Evolutionary conservation across 2,113 vertebrate species (phyloP).

Genomic region (Chionomys nivalis): DNA sequence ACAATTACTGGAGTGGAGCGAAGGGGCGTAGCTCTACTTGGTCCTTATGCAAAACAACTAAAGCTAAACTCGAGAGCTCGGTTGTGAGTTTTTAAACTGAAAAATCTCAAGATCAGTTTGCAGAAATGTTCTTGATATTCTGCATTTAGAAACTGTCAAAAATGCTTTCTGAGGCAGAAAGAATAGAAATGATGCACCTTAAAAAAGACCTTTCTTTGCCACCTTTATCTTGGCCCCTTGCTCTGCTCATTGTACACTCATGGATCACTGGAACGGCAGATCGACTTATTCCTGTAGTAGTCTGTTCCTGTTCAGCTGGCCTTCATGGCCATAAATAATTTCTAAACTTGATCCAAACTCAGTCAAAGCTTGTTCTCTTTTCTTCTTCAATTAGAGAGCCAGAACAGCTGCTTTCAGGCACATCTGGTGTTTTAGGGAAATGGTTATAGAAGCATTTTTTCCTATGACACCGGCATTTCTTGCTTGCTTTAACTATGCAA

Average conservation of each 20-base stretch:
- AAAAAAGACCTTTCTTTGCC: background rate
- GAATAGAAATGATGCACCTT: background rate
- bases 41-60: background rate
- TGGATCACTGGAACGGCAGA: background rate
- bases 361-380: conserved; percentile 6
- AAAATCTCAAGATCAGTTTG: background rate
- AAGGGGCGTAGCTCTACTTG: background rate
- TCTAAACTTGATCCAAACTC: conserved; percentile 20
- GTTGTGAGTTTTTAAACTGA: conserved; percentile 21
- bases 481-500: conserved; percentile 25
- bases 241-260: background rate
- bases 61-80: background rate
- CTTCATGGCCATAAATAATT: background rate
- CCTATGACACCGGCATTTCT: background rate
- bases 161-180: background rate
- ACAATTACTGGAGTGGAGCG: background rate
- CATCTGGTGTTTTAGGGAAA: conserved; percentile 21
- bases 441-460: background rate
- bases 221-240: background rate
- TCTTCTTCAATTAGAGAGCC: background rate
- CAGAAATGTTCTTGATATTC: background rate
- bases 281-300: background rate
- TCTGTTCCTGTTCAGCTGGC: background rate
- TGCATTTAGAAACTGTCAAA: conserved; percentile 34
- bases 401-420: background rate